Evolutionary conservation across 2,113 vertebrate species (phyloP).

Genomic region (Chloebia gouldiae): DNA sequence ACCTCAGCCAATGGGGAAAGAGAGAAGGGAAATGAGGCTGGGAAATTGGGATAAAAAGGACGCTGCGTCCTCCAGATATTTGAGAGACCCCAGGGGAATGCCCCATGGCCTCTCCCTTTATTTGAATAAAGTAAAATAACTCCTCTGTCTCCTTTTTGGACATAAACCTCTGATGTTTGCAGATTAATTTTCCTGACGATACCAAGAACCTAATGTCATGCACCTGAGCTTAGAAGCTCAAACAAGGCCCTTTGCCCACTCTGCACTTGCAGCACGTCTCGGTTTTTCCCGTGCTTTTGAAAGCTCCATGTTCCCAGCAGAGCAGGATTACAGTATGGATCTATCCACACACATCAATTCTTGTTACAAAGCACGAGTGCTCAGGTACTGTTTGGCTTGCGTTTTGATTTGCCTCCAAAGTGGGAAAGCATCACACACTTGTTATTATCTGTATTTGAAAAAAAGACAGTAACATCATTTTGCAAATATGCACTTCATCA

Average conservation of each 20-base stretch:
- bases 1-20: neutral
- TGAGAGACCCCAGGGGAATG: neutral
- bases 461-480: neutral
- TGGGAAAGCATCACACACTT: neutral
- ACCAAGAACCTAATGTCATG: accelerated
- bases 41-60: neutral
- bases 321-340: neutral
- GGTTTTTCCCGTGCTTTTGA: neutral
- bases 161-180: neutral
- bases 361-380: neutral
- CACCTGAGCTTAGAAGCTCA: neutral
- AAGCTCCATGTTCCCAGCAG: accelerated
- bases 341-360: accelerated
- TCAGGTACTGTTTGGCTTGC: neutral
- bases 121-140: neutral
- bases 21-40: neutral
- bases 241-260: neutral
- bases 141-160: neutral
- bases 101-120: neutral
- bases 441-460: neutral
- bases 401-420: neutral
- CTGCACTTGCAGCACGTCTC: neutral
- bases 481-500: neutral
- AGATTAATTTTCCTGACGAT: neutral
- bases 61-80: neutral